phyloP scores from a whole-genome alignment of 64 coral and sea anemone species.

The Montipora sp. region DNA sequence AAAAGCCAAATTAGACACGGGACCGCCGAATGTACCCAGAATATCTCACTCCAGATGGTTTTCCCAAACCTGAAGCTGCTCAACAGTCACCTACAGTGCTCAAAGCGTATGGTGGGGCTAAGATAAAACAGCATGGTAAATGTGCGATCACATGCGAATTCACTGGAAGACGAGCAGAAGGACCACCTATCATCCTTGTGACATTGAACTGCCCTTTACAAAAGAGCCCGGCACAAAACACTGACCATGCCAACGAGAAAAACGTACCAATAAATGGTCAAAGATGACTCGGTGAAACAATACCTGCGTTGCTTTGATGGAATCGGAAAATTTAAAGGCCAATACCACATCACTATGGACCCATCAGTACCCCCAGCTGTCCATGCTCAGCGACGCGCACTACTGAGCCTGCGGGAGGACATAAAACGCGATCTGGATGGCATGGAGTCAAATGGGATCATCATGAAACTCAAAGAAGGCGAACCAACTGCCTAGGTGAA shows the following conservation, averaged over 20 bases:
- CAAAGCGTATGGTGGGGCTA: conserved; percentile 59
- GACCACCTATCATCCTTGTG: conserved; percentile 53
- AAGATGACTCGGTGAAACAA: neutral
- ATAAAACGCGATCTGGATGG: conserved; percentile 33
- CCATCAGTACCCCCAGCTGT: conserved; percentile 46
- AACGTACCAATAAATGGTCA: neutral
- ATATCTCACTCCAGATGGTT: conserved; percentile 28
- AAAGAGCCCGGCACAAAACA: neutral
- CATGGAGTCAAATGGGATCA: conserved; percentile 27
- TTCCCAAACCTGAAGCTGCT: conserved; percentile 21
- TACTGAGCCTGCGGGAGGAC: conserved; percentile 44
- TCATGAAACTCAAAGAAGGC: conserved; percentile 59
- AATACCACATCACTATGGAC: conserved; percentile 55
- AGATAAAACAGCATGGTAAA: conserved; percentile 33
- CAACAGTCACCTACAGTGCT: conserved; percentile 54
- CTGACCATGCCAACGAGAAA: neutral
- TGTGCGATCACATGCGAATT: conserved; percentile 52
- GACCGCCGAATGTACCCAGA: conserved; percentile 65
- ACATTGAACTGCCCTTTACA: conserved; percentile 70
- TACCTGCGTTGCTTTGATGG: conserved; percentile 44
- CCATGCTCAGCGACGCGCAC: conserved; percentile 40
- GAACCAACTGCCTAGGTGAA: conserved; percentile 9
- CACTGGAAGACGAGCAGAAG: conserved; percentile 7
- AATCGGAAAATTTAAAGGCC: neutral
- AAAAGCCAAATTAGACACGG: conserved; percentile 67